Conservation (phyloP, 2,888 invertebrate genomes). For the Callimorpha dominula region DNA sequence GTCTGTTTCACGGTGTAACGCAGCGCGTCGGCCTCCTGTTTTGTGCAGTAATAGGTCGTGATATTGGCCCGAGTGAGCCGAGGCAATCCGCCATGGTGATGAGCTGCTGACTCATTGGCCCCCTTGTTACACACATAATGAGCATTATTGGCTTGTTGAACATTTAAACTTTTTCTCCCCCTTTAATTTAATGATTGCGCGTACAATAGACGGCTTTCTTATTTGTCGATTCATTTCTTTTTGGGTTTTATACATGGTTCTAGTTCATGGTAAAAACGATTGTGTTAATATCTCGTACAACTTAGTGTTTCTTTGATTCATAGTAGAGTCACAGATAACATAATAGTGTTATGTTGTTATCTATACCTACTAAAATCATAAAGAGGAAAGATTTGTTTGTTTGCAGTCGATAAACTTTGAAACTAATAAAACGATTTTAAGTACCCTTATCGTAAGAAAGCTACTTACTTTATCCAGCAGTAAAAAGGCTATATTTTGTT, state of each 20-base stretch:
- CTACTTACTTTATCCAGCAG: not conserved
- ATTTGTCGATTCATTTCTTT: slow-evolving; percentile 41
- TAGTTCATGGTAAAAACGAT: slow-evolving; percentile 1
- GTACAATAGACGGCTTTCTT: slow-evolving; percentile 44
- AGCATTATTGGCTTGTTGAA: slow-evolving; percentile 53
- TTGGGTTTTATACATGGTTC: slow-evolving; percentile 28
- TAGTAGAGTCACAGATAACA: no score
- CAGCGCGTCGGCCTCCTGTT: slow-evolving; percentile 68
- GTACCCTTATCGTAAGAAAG: not conserved
- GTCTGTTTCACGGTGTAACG: slow-evolving; percentile 83
- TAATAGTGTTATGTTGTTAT: no score
- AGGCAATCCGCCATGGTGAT: not conserved
- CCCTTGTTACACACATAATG: slow-evolving; percentile 63
- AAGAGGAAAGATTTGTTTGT: not conserved
- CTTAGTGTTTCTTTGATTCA: not conserved
- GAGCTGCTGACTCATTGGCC: slow-evolving; percentile 75
- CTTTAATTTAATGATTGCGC: slow-evolving; percentile 52
- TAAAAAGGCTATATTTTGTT: not conserved
- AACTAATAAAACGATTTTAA: no score
- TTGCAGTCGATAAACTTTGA: not conserved
- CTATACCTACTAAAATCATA: not conserved
- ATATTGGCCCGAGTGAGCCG: slow-evolving; percentile 69
- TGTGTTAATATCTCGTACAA: not conserved
- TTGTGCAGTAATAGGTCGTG: slow-evolving; percentile 81
- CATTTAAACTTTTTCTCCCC: slow-evolving; percentile 46